These are phyloP conservation scores for Rhinichthys osculus DNA, from an alignment of 2,797 vertebrate genomes.

Conservation along the genomic window DNA sequence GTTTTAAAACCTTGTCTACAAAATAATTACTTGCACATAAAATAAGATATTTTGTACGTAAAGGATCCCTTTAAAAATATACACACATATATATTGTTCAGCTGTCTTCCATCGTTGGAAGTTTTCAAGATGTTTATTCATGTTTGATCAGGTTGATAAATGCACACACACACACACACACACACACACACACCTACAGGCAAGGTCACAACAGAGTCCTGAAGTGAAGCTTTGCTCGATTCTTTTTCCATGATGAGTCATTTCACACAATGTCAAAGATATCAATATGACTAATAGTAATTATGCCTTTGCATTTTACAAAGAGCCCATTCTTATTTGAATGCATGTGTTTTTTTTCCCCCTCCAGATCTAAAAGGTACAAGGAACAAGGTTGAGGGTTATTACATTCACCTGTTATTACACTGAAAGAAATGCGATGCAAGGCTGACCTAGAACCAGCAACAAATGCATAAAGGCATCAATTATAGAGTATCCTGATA, in stretches of 20 bases:
- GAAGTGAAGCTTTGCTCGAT: constrained; percentile 5
- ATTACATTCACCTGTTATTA: neutral
- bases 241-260: constrained; percentile 54
- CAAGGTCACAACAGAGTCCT: neutral
- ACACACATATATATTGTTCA: neutral
- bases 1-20: neutral
- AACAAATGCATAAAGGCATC: neutral
- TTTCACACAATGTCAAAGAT: constrained; percentile 31
- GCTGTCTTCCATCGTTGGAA: neutral
- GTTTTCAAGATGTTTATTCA: neutral
- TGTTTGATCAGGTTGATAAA: neutral
- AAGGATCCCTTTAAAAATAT: neutral
- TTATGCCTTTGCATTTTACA: constrained; percentile 16
- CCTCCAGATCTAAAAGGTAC: neutral
- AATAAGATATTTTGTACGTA: neutral
- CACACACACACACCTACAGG: constrained; percentile 6
- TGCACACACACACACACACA: neutral
- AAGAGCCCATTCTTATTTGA: neutral
- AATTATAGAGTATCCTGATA: neutral
- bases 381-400: neutral
- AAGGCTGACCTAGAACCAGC: neutral
- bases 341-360: neutral
- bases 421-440: neutral
- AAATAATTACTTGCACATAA: neutral
- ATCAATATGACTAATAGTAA: constrained; percentile 56